A percentile compares a stretch with the other conserved stretches of the same genome.
phyloP scores from a whole-genome alignment of 2,113 vertebrate species.

The Mungos mungo region DNA sequence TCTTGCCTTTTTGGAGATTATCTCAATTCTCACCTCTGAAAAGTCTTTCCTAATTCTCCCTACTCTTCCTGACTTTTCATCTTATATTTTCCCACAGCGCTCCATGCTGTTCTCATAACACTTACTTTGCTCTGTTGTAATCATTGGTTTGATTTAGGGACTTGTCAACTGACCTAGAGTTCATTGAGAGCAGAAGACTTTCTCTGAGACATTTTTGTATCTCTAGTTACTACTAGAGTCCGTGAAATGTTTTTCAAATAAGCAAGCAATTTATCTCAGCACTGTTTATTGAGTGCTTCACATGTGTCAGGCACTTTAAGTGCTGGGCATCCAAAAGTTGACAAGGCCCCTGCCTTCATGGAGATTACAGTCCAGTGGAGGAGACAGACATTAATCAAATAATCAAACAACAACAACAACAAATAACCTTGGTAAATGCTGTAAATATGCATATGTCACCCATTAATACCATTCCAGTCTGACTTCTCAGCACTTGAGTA shows the following conservation, averaged over 20 bases:
- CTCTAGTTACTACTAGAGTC: neutral
- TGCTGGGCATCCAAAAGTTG: neutral
- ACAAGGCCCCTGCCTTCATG: neutral
- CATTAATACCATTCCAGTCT: neutral
- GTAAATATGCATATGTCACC: neutral
- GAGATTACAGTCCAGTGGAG: neutral
- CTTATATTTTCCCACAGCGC: neutral
- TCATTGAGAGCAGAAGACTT: neutral
- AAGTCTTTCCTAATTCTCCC: neutral
- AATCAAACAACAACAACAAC: neutral
- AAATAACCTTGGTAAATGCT: neutral
- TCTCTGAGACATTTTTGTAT: neutral
- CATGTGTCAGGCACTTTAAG: neutral
- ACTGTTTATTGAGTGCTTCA: neutral
- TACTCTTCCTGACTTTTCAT: neutral
- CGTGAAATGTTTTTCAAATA: neutral
- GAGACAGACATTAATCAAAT: neutral
- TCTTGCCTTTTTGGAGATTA: neutral
- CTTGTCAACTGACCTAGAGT: neutral
- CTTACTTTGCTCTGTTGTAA: neutral
- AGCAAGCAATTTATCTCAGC: neutral
- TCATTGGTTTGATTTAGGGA: neutral
- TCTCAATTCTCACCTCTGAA: neutral
- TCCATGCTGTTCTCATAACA: neutral
- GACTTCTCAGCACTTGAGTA: neutral